Conservation (phyloP, 1,140 invertebrate genomes). For the Tetramorium parvispinum region DNA sequence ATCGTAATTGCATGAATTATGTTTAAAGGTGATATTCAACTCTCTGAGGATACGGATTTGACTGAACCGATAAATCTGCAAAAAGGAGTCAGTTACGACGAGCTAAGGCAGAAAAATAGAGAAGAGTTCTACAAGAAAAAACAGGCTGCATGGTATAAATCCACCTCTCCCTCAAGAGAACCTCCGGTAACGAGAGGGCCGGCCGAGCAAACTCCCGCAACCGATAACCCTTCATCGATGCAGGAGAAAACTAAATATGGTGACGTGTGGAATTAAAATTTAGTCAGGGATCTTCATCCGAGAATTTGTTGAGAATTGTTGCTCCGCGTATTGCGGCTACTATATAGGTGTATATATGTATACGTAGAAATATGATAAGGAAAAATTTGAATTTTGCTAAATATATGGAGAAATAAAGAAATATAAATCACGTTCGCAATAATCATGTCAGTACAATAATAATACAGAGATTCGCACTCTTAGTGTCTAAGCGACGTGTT, state of each 20-base stretch:
- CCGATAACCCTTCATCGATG: neutral
- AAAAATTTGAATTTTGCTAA: neutral
- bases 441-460: neutral
- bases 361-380: neutral
- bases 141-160: too few species aligned
- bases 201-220: neutral
- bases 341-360: constrained; percentile 12
- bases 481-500: neutral
- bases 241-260: constrained; percentile 53
- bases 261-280: constrained; percentile 57
- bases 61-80: constrained; percentile 13
- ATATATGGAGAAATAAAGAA: constrained; percentile 5
- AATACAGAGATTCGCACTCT: neutral
- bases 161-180: neutral
- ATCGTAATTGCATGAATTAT: neutral
- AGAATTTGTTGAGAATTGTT: neutral
- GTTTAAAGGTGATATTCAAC: neutral
- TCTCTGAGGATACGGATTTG: constrained; percentile 18
- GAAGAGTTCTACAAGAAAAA: constrained; percentile 30
- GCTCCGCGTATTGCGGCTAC: neutral
- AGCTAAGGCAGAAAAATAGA: constrained; percentile 43
- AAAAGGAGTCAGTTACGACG: constrained; percentile 43
- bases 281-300: too few species aligned
- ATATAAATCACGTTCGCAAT: neutral
- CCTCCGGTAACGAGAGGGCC: neutral